Conservation (phyloP, 2,888 invertebrate species). For the Limnephilus rhombicus region DNA sequence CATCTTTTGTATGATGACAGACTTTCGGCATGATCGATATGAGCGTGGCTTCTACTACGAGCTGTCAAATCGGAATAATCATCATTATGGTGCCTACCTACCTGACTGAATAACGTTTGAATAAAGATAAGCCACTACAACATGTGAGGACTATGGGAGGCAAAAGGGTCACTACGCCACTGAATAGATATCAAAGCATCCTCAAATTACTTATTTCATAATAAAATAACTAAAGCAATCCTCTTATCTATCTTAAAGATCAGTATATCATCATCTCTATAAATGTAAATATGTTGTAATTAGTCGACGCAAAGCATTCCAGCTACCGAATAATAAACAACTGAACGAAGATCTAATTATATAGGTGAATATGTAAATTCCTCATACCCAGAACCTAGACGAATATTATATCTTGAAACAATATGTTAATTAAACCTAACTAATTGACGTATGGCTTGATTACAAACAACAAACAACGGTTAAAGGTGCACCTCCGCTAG, state of each 20-base stretch:
- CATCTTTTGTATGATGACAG: no score
- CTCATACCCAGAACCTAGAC: background rate
- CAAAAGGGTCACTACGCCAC: no score
- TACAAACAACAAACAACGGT: background rate
- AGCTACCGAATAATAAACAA: constrained; percentile 10
- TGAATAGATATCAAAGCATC: background rate
- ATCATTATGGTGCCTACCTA: no score
- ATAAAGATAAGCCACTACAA: no score
- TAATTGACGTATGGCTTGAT: background rate
- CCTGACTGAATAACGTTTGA: no score
- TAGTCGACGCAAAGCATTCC: background rate
- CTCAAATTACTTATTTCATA: background rate
- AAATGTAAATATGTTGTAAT: background rate
- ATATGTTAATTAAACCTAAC: background rate
- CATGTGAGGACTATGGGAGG: no score
- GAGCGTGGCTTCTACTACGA: no score
- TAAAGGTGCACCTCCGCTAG: background rate
- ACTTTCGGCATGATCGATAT: no score
- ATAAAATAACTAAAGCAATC: background rate
- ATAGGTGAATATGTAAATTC: background rate
- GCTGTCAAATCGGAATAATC: no score
- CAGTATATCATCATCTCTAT: background rate
- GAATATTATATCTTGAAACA: background rate
- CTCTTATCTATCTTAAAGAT: background rate
- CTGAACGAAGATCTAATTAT: background rate